Evolutionary conservation across 2,888 invertebrate genomes (phyloP).

Genomic region (Lutraria lutraria): DNA sequence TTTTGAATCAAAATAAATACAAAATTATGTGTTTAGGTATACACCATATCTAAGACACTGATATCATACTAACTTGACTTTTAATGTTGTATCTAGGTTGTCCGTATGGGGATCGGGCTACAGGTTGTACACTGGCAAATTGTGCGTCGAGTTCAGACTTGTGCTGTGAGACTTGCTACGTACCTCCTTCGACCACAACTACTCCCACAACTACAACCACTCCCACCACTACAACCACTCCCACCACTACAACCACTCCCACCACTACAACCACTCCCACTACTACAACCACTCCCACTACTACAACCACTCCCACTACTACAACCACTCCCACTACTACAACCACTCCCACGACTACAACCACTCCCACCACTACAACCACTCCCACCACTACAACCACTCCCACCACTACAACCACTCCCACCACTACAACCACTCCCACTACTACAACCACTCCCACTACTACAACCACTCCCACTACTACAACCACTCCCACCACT

Average conservation of each 20-base stretch:
- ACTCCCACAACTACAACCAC: conserved; percentile 20
- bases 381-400: background rate
- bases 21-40: too few species aligned
- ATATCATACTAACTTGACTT: background rate
- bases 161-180: conserved; percentile 35
- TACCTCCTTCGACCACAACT: background rate
- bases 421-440: background rate
- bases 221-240: background rate
- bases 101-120: conserved; percentile 13
- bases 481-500: background rate
- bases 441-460: conserved; percentile 2
- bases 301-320: background rate
- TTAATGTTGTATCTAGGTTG: conserved; percentile 12
- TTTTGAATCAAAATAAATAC: too few species aligned
- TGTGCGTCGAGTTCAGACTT: background rate
- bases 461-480: background rate
- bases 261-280: background rate
- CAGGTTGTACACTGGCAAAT: background rate
- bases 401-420: background rate
- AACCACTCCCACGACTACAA: background rate
- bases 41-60: too few species aligned
- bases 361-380: background rate
- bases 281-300: background rate
- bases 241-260: background rate
- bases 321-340: background rate